Evolutionary conservation across 2,888 invertebrate species (phyloP).

Genomic region (Galerucella pusilla): DNA sequence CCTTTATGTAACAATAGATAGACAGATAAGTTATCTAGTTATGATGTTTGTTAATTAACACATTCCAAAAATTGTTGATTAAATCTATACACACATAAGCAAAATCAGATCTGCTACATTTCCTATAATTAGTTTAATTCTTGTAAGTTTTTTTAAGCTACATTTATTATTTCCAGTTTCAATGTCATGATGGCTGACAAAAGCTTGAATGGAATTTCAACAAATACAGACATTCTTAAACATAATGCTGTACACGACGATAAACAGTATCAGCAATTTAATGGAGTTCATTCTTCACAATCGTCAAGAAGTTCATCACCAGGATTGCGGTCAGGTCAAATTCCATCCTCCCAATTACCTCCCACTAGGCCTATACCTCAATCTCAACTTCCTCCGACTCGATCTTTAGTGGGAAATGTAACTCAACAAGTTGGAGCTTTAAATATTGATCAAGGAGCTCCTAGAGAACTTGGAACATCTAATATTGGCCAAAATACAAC

Average conservation of each 20-base stretch:
- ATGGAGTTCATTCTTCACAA: slow-evolving; percentile 61
- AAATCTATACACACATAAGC: neutral
- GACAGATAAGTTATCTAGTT: no score
- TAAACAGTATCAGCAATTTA: slow-evolving; percentile 50
- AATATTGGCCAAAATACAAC: slow-evolving; percentile 26
- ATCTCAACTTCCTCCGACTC: slow-evolving; percentile 57
- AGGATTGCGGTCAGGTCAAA: slow-evolving; percentile 52
- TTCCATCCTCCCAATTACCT: slow-evolving; percentile 60
- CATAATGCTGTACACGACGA: slow-evolving; percentile 29
- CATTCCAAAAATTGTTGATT: neutral
- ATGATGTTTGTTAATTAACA: neutral
- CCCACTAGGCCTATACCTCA: slow-evolving; percentile 54
- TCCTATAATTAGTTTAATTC: neutral
- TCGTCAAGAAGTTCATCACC: slow-evolving; percentile 64
- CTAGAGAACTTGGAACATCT: slow-evolving; percentile 53
- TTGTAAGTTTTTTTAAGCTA: neutral
- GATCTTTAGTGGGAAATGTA: slow-evolving; percentile 44
- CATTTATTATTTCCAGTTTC: slow-evolving; percentile 24
- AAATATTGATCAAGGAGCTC: slow-evolving; percentile 46
- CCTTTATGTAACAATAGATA: no score
- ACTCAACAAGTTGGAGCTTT: slow-evolving; percentile 53
- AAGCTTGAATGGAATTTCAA: slow-evolving; percentile 35
- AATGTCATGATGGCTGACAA: slow-evolving; percentile 38
- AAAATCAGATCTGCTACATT: neutral
- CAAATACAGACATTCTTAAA: slow-evolving; percentile 34